Percentiles rank a stretch among this genome's conserved stretches.
Evolutionary conservation across 2,888 invertebrate species (phyloP).

Genomic region (Xestoiulus laeticollis): DNA sequence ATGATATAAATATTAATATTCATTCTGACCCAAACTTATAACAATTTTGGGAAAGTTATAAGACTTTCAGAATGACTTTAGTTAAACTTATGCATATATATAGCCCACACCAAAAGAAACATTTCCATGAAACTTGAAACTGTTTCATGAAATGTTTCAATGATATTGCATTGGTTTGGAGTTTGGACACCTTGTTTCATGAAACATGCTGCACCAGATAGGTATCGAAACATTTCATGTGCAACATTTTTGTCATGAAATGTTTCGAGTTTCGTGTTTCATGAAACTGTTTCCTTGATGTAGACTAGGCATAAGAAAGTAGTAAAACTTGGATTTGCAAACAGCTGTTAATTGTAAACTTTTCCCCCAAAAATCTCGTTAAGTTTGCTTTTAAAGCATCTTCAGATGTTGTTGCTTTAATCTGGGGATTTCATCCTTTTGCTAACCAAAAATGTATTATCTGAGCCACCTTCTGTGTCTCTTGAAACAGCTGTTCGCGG

Average conservation of each 20-base stretch:
- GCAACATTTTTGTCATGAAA: no score
- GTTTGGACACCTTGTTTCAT: no score
- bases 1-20: no score
- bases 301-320: background rate
- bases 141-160: no score
- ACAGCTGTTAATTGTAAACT: background rate
- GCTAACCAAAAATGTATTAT: background rate
- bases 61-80: background rate
- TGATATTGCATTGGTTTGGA: no score
- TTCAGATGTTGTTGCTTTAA: background rate
- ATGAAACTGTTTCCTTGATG: no score
- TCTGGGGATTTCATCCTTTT: background rate
- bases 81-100: background rate
- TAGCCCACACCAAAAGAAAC: no score
- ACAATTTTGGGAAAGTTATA: background rate
- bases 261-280: no score
- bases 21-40: no score
- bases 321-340: background rate
- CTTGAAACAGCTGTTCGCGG: background rate
- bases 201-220: no score
- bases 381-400: background rate
- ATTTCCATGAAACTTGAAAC: no score
- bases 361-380: background rate
- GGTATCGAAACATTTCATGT: no score
- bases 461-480: background rate